These are phyloP conservation scores for Nemurella pictetii DNA, from an alignment of 2,888 invertebrate genomes.

Conservation along the genomic window DNA sequence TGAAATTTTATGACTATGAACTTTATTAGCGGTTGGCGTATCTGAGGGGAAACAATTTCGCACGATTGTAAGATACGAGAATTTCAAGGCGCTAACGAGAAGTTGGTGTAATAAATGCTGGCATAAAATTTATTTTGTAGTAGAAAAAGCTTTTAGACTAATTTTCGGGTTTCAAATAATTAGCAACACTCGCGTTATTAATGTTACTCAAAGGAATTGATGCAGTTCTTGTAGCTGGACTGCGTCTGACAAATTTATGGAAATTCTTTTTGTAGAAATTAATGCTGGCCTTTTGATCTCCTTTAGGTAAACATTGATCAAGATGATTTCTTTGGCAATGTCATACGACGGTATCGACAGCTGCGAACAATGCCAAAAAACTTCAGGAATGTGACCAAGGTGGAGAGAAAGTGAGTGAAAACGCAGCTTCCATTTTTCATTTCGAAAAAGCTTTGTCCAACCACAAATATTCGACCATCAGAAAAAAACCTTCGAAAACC, in stretches of 20 bases:
- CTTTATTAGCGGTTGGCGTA: not conserved
- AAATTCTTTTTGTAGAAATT: not conserved
- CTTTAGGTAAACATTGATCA: slow-evolving; percentile 49
- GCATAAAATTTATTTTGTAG: not conserved
- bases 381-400: slow-evolving; percentile 31
- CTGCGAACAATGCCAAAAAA: slow-evolving; percentile 47
- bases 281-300: not conserved
- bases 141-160: not conserved
- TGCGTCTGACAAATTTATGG: not conserved
- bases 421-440: not conserved
- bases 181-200: not conserved
- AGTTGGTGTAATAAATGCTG: not conserved
- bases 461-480: not conserved
- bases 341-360: slow-evolving; percentile 52
- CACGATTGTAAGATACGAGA: not conserved
- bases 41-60: not conserved
- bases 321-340: slow-evolving; percentile 54
- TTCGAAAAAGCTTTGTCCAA: not conserved
- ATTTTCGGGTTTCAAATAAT: not conserved
- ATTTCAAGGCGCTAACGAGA: not conserved
- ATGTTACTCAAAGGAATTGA: not conserved
- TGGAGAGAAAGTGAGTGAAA: slow-evolving; percentile 35
- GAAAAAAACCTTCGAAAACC: not conserved
- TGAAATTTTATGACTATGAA: not conserved
- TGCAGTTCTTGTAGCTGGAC: not conserved